A percentile compares a stretch with the other conserved stretches of the same genome.
phyloP scores from a whole-genome alignment of 2,797 vertebrate genomes.

The Erithacus rubecula region DNA sequence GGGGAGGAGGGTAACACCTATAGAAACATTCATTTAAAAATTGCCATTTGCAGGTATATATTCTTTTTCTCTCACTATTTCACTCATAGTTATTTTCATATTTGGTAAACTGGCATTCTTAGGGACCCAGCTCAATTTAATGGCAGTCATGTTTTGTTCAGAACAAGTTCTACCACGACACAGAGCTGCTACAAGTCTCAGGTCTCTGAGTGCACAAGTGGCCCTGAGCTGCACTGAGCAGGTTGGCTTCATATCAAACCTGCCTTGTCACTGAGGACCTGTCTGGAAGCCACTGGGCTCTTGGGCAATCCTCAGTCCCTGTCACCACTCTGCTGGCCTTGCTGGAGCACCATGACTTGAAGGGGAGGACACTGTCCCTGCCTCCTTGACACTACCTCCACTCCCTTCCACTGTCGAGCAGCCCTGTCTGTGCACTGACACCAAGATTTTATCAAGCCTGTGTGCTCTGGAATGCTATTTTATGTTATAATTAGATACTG shows the following conservation, averaged over 20 bases:
- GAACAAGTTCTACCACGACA: not conserved
- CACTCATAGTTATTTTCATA: not conserved
- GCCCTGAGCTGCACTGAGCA: not conserved
- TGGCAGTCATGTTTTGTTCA: not conserved
- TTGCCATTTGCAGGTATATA: not conserved
- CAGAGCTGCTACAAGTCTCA: not conserved
- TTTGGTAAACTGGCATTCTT: not conserved
- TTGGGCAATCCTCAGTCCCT: not conserved
- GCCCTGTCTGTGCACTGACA: not conserved
- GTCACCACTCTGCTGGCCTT: not conserved
- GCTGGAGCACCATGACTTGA: accelerated
- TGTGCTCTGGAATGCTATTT: not conserved
- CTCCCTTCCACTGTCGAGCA: accelerated
- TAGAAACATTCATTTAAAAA: not conserved
- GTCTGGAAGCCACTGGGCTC: not conserved
- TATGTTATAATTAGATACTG: not conserved
- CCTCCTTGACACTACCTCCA: accelerated
- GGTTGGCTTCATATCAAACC: not conserved
- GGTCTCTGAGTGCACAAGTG: not conserved
- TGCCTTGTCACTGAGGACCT: not conserved
- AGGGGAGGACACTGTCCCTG: too few relatives aligned
- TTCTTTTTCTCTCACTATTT: not conserved
- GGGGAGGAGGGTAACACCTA: not conserved
- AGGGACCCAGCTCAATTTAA: not conserved
- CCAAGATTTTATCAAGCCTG: not conserved